phyloP scores from a whole-genome alignment of 2,113 vertebrate genomes.

The Corythoichthys haematopterus region DNA sequence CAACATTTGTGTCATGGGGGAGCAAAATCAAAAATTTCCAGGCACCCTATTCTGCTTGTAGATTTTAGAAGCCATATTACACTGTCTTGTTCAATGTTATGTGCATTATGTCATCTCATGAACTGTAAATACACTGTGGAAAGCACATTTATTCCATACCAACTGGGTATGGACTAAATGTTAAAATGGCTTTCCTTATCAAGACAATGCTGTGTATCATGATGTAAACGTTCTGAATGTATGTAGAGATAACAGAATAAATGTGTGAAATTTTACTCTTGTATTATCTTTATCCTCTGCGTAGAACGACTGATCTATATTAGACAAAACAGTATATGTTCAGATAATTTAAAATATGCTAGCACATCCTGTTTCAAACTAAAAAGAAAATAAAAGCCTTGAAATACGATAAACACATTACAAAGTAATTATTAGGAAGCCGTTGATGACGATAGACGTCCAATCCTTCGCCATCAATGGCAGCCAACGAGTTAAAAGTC shows the following conservation, averaged over 20 bases:
- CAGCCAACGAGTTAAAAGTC: no score
- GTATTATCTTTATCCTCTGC: neutral
- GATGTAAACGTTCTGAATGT: slow-evolving; percentile 57
- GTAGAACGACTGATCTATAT: no score
- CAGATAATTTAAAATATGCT: neutral
- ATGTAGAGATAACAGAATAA: slow-evolving; percentile 67
- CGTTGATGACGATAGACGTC: no score
- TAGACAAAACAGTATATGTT: neutral
- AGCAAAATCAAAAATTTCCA: neutral
- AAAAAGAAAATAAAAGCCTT: neutral
- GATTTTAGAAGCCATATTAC: slow-evolving; percentile 55
- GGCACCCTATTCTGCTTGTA: slow-evolving; percentile 11
- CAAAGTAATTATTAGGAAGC: neutral
- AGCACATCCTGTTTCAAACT: neutral
- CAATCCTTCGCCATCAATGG: no score
- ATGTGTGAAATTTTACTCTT: slow-evolving; percentile 64
- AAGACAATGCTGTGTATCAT: neutral
- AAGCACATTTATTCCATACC: neutral
- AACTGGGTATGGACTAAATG: neutral
- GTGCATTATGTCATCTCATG: slow-evolving; percentile 45
- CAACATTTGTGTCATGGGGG: neutral
- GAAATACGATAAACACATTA: neutral
- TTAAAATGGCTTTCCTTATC: neutral
- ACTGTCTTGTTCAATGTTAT: slow-evolving; percentile 35
- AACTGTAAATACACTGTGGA: neutral